Conservation (phyloP, 1,140 invertebrate species). For the Drosophila sturtevanti region DNA sequence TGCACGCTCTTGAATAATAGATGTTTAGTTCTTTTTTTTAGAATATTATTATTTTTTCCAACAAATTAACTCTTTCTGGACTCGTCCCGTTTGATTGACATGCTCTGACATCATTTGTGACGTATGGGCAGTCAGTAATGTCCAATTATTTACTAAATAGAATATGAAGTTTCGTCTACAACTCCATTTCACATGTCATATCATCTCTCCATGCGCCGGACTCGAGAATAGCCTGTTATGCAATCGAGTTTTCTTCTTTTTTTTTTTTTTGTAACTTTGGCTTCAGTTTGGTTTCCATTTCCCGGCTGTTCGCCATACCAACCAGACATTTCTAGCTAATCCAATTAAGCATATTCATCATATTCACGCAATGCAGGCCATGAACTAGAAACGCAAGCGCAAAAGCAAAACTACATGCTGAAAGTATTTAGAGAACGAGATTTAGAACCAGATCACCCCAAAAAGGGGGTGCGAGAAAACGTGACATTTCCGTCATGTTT, state of each 20-base stretch:
- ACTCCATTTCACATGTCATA: slow-evolving; percentile 59
- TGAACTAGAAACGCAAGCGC: slow-evolving; percentile 60
- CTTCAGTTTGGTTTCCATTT: slow-evolving; percentile 40
- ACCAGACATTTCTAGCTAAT: slow-evolving; percentile 56
- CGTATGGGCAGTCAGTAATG: slow-evolving; percentile 25
- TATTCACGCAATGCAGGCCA: slow-evolving; percentile 73
- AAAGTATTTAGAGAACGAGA: background rate
- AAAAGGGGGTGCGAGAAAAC: slow-evolving; percentile 10
- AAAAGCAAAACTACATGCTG: background rate
- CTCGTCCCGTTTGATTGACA: slow-evolving; percentile 29
- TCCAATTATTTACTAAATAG: slow-evolving; percentile 55
- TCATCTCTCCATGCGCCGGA: slow-evolving; percentile 26
- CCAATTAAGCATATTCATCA: slow-evolving; percentile 75
- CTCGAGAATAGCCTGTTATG: slow-evolving; percentile 48
- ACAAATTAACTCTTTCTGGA: background rate
- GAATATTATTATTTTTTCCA: background rate
- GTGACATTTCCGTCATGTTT: slow-evolving; percentile 73
- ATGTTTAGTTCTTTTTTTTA: slow-evolving; percentile 11
- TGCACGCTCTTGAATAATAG: slow-evolving; percentile 84
- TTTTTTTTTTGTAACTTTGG: slow-evolving; percentile 26
- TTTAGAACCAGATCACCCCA: slow-evolving; percentile 9
- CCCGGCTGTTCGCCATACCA: slow-evolving; percentile 39
- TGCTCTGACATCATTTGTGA: slow-evolving; percentile 30
- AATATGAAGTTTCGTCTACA: slow-evolving; percentile 50
- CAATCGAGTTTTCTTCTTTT: slow-evolving; percentile 49